Evolutionary conservation across 92 coral and sea anemone genomes (phyloP), one percentile per base, ranked within the genome.

Genomic region (Umimayanthus kanabou): DNA sequence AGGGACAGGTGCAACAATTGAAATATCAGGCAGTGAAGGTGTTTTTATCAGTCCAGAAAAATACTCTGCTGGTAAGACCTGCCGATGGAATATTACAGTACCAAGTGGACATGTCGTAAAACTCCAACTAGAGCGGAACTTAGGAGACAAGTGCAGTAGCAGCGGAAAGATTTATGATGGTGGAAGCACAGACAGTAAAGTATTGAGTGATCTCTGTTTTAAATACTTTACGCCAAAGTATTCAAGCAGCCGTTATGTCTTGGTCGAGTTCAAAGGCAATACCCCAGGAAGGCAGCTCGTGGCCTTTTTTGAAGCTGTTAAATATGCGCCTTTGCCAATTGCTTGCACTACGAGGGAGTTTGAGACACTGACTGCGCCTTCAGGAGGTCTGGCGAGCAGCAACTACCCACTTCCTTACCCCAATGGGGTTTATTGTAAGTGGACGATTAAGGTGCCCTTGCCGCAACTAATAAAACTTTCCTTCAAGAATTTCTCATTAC

Each of bases 61-160:
- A 65, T 83, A 42, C 39, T 26, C 87, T 1, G 53, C 55, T 23
- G 43, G n/a, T 15, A 71, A 45, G 65, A 71, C 42, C 6, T 83
- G 87, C 16, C 45, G 78, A 30, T 83, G 87, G 87, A 83, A 83
- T 40, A 71, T 83, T 5, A 83, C 87, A 10, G 87, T 83, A 40
- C 87, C 79, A 0, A 70, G 39, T 26, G 87, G 87, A 1, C 42
- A 83, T 28, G 87, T 83, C 16, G 65, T 83, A 70, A 83, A 69
- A 72, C 78, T 83, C 30, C 78, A 69, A 23, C 29, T 70, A 33
- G 67, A 40, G 18, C 64, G 28, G 5, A 26, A 28, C 6, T 33
- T 80, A 72, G 77, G 65, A 14, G 11, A 43, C 8, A 28, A 42
- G 28, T 49, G 87, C 37, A 40, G 53, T 14, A 47, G 43, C 26